These are phyloP conservation scores for Candoia aspera DNA, from an alignment of 2,113 vertebrate genomes.

Conservation along the genomic window DNA sequence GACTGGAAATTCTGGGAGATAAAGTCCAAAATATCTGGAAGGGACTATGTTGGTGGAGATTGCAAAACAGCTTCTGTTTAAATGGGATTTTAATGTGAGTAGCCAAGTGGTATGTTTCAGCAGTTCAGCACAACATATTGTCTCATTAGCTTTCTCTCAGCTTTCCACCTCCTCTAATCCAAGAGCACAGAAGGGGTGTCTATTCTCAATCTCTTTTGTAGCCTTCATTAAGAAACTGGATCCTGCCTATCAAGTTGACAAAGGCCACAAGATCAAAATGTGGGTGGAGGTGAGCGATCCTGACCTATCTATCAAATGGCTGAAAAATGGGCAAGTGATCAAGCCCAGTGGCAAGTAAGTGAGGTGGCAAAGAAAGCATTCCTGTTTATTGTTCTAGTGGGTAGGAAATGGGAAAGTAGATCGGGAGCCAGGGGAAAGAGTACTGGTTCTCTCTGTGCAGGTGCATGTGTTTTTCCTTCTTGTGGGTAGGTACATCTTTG, in stretches of 20 bases:
- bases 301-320: constrained; percentile 80
- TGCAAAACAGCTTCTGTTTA: not conserved
- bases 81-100: not conserved
- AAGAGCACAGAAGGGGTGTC: not conserved
- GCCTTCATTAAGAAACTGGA: constrained; percentile 87
- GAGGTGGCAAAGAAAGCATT: not conserved
- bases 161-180: not conserved
- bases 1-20: no score
- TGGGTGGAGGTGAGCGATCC: constrained; percentile 81
- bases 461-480: not conserved
- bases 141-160: not conserved
- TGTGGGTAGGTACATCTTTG: constrained; percentile 83
- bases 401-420: not conserved
- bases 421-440: not conserved
- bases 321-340: constrained; percentile 88
- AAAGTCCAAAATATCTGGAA: not conserved
- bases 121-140: not conserved
- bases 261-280: constrained; percentile 82
- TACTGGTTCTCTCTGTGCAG: not conserved
- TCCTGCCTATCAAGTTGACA: constrained; percentile 83
- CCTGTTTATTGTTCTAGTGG: not conserved
- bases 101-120: not conserved
- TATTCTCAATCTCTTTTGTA: constrained; percentile 37
- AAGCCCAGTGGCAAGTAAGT: constrained; percentile 86
- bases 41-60: not conserved